Evolutionary conservation across 2,113 vertebrate species (phyloP), one percentile per base, ranked within the genome.

Genomic region (Vimba vimba): DNA sequence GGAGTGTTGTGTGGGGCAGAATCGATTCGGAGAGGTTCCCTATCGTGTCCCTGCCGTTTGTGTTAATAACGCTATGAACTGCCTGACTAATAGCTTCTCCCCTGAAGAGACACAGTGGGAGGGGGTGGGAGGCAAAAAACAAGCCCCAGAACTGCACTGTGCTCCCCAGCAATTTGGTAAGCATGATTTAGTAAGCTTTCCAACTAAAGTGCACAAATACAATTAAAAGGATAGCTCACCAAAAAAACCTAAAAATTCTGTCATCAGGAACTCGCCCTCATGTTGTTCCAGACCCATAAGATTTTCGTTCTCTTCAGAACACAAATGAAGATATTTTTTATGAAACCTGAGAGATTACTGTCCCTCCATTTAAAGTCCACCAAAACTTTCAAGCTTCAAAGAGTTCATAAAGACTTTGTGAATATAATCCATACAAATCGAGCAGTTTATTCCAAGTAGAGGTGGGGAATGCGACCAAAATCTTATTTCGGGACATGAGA

Each of bases 21-120:
- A 90, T 91, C 91, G 90, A 93, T 91, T 88, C 89, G 88, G 84
- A 90, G 89, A 94, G 88, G 90, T 90, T 92, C 89, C 86, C 91
- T 89, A 90, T 93, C 92, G 91, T 93, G 92, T 85, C 88, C 71
- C 89, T 92, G 90, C 90, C 87, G 88, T 89, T 91, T 90, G 91
- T 87, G 91, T 92, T 92, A 93, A 93, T 93, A 92, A 93, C 86
- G 91, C 90, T 89, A 88, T 91, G 91, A 94, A 91, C 91, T 90
- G 76, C 90, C 87, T 91, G 92, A 92, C 90, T 91, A 91, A 93
- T 87, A 93, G 90, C 91, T 90, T 88, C 86, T 83, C 86, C 86
- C 86, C 87, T 47, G 30, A 90, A 92, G 89, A 94, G 85, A 85
- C 85, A 85, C 1, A 45, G 82, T 79, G 68, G 83, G 86, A 52